Evolutionary conservation across 1,140 invertebrate genomes (phyloP), one percentile per base, ranked within the genome.

Genomic region (Hylyphantes graminicola): DNA sequence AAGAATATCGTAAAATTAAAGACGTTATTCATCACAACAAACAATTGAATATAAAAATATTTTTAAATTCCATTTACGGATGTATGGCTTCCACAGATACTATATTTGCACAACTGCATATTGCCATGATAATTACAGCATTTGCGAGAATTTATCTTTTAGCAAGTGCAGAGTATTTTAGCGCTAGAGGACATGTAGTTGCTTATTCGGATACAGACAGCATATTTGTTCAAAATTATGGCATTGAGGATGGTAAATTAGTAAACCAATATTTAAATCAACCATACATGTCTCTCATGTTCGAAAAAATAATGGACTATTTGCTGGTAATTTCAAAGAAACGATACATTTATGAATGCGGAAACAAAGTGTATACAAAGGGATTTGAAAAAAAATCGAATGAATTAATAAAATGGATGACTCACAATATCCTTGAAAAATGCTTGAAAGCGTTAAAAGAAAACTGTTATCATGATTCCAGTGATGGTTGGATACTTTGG

Each of bases 191-290:
- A n/a, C 48, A 21, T 50, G 10, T 50, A 15, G 55, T 61, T n/a
- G 59, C 59, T 59, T 76, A 76, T 76, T 76, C 55, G 50, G 73
- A 76, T 50, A 76, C 73, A 9, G 73, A 76, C 12, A 63, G 73
- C 61, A 76, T 76, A 61, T 76, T 76, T 63, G 73, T 76, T 12
- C 12, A n/a, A 76, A 35, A n/a, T 63, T 76, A 63, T 51, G 7
- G 48, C n/a, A 15, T 0, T 2, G n/a, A 61, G 2, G 35, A 76
- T 61, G 11, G 17, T 17, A 15, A 11, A 9, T 15, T 17, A 7
- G 13, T 76, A 63, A 76, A 76, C 51, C 19, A 51, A 76, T 76
- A 76, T 63, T 61, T 76, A 63, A 76, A 76, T 76, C 73, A 76
- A 76, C 55, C 12, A 10, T 63, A 51, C 63, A 76, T 76, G 57